Base-by-base conservation (phyloP, 1,140 invertebrate genomes). In the Drosophila paulistorum region DNA sequence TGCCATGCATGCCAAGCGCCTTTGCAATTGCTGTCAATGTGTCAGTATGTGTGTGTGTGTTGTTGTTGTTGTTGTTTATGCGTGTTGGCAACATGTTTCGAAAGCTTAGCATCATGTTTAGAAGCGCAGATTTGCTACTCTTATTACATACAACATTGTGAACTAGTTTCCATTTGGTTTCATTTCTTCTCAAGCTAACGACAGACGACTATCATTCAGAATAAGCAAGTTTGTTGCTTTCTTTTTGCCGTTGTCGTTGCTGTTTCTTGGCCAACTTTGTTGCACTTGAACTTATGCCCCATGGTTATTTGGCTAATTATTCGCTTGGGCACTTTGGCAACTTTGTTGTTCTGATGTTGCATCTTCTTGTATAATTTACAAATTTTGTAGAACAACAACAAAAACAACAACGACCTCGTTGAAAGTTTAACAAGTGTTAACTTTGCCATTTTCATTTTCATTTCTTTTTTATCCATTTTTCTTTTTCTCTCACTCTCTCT, bases 371-470 rank as follows among this genome's bases (percentile, higher is more conserved):
- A 89, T 87, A 89, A 87, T 80, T 89, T 83, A 84, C 83, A 82
- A 74, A 69, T 73, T 79, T 71, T 67, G 42, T 70, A 64, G 60
- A 74, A 76, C 79, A 58, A 76, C 20, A 51, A 51, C 42, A 41
- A 20, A 6, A 75, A 45, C 42, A 67, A 33, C 55, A 65, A 69
- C 67, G 67, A 79, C 81, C 80, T 77, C 70, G 84, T 84, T 80
- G 83, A 87, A 89, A 87, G 77, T 87, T 87, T 89, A 87, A 87
- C 84, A 87, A 87, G 84, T 87, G 84, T 87, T 87, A 87, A 87
- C 85, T 87, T 87, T 89, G 85, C 84, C 84, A 87, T 87, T 87
- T 70, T 77, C 84, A 84, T 86, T 89, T 71, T 75, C 78, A 74
- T 86, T 85, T 84, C 45, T 51, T 51, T 23, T 51, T 51, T 51